Percentiles rank a stretch among this genome's conserved stretches.
phyloP scores from a whole-genome alignment of 2,113 vertebrate genomes.

The Corythoichthys intestinalis region DNA sequence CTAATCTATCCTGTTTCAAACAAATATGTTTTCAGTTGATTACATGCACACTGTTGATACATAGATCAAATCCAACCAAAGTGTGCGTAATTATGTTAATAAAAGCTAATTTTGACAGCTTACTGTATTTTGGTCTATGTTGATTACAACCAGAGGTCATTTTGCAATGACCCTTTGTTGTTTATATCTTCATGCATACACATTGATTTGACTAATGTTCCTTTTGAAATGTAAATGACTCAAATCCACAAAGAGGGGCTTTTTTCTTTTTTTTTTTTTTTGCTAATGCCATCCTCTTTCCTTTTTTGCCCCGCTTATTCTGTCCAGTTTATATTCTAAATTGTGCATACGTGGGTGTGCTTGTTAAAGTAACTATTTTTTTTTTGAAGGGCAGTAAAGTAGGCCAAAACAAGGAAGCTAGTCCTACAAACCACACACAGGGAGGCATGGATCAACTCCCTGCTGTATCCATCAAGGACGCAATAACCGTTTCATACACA shows the following conservation, averaged over 20 bases:
- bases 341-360: constrained; percentile 15
- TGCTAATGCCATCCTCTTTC: too few relatives aligned
- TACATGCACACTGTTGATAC: background rate
- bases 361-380: constrained; percentile 19
- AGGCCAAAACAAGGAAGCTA: constrained; percentile 45
- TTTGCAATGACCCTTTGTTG: background rate
- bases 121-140: constrained; percentile 4
- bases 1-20: background rate
- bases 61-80: constrained; percentile 10
- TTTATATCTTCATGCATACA: background rate
- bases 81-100: constrained; percentile 11
- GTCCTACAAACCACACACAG: constrained; percentile 37
- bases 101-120: constrained; percentile 13
- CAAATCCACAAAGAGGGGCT: constrained; percentile 9
- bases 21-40: constrained; percentile 16
- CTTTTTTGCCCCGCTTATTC: background rate
- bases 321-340: background rate
- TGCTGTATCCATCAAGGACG: constrained; percentile 58
- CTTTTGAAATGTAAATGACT: constrained; percentile 2
- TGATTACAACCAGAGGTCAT: background rate
- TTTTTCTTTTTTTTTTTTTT: too few relatives aligned
- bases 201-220: background rate
- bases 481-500: constrained; percentile 49
- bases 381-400: constrained; percentile 64
- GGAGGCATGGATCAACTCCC: constrained; percentile 56